Base-by-base conservation (phyloP, 2,888 invertebrate species). In the Synanthedon andrenaeformis region DNA sequence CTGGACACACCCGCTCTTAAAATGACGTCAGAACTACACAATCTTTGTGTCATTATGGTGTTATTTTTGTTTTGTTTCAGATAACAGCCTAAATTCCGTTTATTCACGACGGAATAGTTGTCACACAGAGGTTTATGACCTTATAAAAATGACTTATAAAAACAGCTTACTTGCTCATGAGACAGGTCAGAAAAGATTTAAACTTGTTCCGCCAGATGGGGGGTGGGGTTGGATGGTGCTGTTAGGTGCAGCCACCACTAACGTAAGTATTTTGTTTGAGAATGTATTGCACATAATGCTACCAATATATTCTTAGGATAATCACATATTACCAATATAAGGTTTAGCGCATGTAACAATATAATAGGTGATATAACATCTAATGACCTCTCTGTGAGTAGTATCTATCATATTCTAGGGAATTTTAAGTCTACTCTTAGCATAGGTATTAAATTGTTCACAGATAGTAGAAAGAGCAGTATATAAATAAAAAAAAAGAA, bases 171-270 rank as follows among this genome's bases (percentile, higher is more conserved):
- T 61, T 41, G 49, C 61, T 41, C 19, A 17, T 49, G 57, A 65
- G 54, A 67, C 62, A 35, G 76, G 69, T 13, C 73, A 77, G 59
- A 85, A 76, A 64, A 72, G 74, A 56, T 72, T 72, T 42, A 86
- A 75, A 67, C 65, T 82, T 55, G 71, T 88, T 41, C 85, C 90
- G 1, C 93, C 93, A 0, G 91, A 93, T 70, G 93, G 93, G 42
- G 92, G 92, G 0, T 93, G 91, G 91, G 93, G 93, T 0, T 93
- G 93, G 93, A 86, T 92, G 76, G 89, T 93, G 2, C 85, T 93
- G 4, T 67, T 90, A 52, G 93, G 93, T 49, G 89, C 90, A 23
- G 92, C 91, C 50, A 58, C 91, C 11, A 89, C 90, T 56, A 93
- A 93, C 79, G 92, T 93, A 79, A 89, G 89, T 89, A 66, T 10